These are phyloP conservation scores for Ctenopoma multispine DNA, from an alignment of 2,797 vertebrate species.

Conservation along the genomic window DNA sequence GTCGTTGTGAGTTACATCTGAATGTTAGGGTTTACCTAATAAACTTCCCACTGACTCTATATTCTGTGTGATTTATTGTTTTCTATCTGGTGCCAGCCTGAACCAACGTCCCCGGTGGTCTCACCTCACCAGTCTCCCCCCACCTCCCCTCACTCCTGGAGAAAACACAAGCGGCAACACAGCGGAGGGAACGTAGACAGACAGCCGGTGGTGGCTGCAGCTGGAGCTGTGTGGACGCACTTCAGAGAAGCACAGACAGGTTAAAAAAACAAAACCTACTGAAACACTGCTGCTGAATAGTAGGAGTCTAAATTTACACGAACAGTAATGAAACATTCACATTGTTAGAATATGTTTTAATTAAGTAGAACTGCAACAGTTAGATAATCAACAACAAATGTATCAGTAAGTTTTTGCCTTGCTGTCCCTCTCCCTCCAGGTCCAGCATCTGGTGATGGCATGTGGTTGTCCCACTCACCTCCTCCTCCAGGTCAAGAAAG, in stretches of 20 bases:
- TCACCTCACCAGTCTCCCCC: conserved; percentile 98
- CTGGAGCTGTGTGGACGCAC: conserved; percentile 92
- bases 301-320: background rate
- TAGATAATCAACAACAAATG: no score
- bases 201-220: conserved; percentile 82
- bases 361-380: no score
- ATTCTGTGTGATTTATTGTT: background rate
- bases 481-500: conserved; percentile 97
- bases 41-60: background rate
- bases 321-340: background rate
- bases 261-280: conserved; percentile 56
- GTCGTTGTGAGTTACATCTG: no score
- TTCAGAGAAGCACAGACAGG: conserved; percentile 94
- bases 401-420: background rate
- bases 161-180: conserved; percentile 95
- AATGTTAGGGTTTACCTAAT: background rate
- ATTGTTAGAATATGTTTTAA: background rate
- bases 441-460: conserved; percentile 89
- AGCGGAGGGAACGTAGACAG: conserved; percentile 93
- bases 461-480: conserved; percentile 94
- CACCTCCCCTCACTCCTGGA: conserved; percentile 93
- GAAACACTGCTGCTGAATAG: background rate
- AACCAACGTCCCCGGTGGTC: conserved; percentile 95
- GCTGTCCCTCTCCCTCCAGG: conserved; percentile 74
- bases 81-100: conserved; percentile 74